phyloP scores from a whole-genome alignment of 1,140 invertebrate genomes.

The Megathymus violae region DNA sequence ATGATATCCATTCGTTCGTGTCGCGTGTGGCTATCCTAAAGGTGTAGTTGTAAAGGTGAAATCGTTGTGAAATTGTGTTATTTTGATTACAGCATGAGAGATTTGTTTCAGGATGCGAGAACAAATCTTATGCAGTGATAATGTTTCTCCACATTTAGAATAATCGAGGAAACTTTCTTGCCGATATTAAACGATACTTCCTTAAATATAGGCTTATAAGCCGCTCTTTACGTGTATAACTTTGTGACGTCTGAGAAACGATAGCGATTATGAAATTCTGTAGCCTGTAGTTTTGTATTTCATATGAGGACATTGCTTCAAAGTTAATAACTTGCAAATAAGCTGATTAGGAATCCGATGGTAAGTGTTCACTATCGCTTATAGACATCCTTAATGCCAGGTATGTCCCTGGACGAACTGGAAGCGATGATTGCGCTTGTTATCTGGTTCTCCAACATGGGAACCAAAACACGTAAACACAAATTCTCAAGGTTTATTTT shows the following conservation, averaged over 20 bases:
- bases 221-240: neutral
- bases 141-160: constrained; percentile 21
- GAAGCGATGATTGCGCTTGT: too few relatives aligned
- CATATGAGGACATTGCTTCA: too few relatives aligned
- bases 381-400: too few relatives aligned
- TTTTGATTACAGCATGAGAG: constrained; percentile 28
- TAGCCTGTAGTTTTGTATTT: too few relatives aligned
- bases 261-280: too few relatives aligned
- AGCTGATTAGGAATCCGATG: too few relatives aligned
- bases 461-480: too few relatives aligned
- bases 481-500: too few relatives aligned
- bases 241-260: neutral
- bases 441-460: too few relatives aligned
- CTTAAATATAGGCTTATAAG: constrained; percentile 10
- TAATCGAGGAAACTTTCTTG: constrained; percentile 7
- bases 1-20: neutral
- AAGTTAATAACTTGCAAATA: too few relatives aligned
- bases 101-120: constrained; percentile 30
- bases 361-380: too few relatives aligned
- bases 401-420: too few relatives aligned
- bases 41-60: constrained; percentile 21
- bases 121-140: constrained; percentile 28
- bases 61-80: constrained; percentile 27
- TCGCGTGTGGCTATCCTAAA: neutral
- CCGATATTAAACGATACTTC: constrained; percentile 11